These are phyloP conservation scores for Pandemis heparana DNA, from an alignment of 2,888 invertebrate species.

Conservation along the genomic window DNA sequence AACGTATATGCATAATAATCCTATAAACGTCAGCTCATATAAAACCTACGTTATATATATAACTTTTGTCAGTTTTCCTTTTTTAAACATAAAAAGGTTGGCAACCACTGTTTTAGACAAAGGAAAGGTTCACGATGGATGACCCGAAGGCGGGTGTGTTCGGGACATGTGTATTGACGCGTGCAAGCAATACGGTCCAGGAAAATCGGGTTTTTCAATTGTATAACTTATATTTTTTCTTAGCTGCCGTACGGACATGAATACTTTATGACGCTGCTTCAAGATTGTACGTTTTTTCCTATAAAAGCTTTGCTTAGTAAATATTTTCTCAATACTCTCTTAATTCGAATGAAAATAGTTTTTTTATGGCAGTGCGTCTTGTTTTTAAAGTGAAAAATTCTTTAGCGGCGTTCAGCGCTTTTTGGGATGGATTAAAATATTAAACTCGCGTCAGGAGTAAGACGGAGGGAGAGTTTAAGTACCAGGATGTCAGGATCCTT, in stretches of 20 bases:
- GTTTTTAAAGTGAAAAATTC: too few species aligned
- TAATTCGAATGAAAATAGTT: too few species aligned
- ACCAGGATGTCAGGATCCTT: too few species aligned
- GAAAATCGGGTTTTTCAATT: conserved; percentile 1
- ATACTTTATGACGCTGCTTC: neutral
- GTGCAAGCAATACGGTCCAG: conserved; percentile 9
- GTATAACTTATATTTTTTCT: neutral
- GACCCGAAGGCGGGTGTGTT: conserved; percentile 17
- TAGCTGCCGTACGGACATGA: neutral
- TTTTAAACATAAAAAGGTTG: conserved; percentile 6
- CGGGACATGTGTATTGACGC: conserved; percentile 30
- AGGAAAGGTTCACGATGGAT: conserved; percentile 15
- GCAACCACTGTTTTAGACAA: neutral
- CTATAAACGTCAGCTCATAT: too few species aligned
- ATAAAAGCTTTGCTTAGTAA: too few species aligned
- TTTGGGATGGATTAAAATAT: too few species aligned
- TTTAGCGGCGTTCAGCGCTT: too few species aligned
- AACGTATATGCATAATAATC: too few species aligned
- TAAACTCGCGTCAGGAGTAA: too few species aligned
- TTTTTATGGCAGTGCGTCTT: too few species aligned
- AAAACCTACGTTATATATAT: neutral
- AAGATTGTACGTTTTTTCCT: neutral
- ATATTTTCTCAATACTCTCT: too few species aligned
- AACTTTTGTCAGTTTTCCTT: neutral
- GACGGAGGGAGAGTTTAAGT: too few species aligned